Base-by-base conservation (phyloP, 2,888 invertebrate species). In the Caenorhabditis imperialis region DNA sequence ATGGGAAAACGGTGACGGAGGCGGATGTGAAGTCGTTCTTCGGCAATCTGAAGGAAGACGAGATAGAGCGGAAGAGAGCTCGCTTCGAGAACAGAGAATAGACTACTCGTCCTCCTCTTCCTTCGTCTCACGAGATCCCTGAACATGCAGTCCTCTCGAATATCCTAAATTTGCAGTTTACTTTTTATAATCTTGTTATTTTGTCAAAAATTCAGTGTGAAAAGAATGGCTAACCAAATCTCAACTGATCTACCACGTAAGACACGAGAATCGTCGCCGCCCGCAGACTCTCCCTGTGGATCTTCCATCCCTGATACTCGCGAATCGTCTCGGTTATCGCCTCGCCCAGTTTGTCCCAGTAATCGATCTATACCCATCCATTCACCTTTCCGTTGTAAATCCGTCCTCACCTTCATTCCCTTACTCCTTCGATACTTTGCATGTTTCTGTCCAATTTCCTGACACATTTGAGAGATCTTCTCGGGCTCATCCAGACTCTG, bases 301-400 rank as follows among this genome's bases (percentile, higher is more conserved):
- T 77, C 27, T 79, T 65, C 79, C 80, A 81, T 27, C 81, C 79
- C 22, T 83, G 81, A 61, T 79, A 79, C 51, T 81, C 81, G 10
- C 81, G 71, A 22, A 81, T 78, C 18, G 82, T 78, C 61, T 79
- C 81, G 3, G 80, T 78, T 12, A 81, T 75, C 16, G 79, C 75
- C 42, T 84, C 82, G 14, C 84, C 84, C 33, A 84, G 54, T 20
- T 74, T 65, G 55, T 84, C 84, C 82, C 81, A 83, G 48, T 78
- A 77, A 48, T 82, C 82, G 12, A 75, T 70, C 69, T 81, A 45
- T 37, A 69, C 45, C 10, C 30, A 35, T 30, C 38, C 48, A 62
- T 25, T 44, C 50, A 20, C 7, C 38, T 47, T 47, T 48, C 5
- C n/a, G 12, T 60, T 20, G 40, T 47, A 30, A 50, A n/a, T 20